Evolutionary conservation across 1,140 invertebrate species (phyloP).

Genomic region (Galendromus occidentalis): DNA sequence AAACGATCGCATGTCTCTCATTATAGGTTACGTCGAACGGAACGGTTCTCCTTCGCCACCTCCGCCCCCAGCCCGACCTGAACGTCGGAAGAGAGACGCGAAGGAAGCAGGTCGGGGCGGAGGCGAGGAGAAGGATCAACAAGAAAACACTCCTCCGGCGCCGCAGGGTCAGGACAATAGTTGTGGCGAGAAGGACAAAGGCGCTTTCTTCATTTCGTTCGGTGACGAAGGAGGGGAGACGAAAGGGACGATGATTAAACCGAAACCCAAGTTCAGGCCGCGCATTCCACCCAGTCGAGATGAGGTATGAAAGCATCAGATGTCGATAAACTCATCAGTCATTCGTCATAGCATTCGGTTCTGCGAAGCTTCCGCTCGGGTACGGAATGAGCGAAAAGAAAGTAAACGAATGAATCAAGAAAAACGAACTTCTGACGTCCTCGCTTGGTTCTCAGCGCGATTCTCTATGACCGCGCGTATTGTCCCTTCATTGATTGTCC

Average conservation of each 20-base stretch:
- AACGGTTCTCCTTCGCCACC: conserved; percentile 23
- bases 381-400: no score
- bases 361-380: no score
- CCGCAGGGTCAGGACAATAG: conserved; percentile 2
- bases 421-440: no score
- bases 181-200: conserved; percentile 6
- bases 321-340: no score
- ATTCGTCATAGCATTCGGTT: no score
- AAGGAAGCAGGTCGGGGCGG: conserved; percentile 17
- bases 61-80: conserved; percentile 18
- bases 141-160: conserved; percentile 17
- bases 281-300: conserved; percentile 4
- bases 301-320: conserved; percentile 15
- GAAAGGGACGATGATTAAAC: conserved; percentile 13
- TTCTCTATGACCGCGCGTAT: no score
- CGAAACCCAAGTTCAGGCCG: conserved; percentile 11
- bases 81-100: conserved; percentile 22
- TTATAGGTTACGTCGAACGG: conserved; percentile 23
- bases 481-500: no score
- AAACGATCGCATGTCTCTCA: no score
- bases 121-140: conserved; percentile 19
- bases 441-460: no score
- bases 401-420: no score
- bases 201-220: conserved; percentile 18
- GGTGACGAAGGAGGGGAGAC: conserved; percentile 13